Base-by-base conservation (phyloP, 2,888 invertebrate species). In the Tetropium fuscum region DNA sequence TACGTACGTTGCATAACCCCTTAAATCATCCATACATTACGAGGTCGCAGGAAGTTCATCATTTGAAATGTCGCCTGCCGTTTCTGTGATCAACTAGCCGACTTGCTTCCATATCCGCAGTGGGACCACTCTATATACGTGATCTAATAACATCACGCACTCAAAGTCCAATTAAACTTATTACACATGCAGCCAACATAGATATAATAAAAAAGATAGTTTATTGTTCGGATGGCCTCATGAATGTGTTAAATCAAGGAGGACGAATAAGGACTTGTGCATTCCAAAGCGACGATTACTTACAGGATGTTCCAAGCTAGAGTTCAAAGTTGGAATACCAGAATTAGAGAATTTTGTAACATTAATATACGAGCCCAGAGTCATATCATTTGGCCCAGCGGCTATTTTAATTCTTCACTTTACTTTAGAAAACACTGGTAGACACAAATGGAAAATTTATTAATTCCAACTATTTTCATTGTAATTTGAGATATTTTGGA, bases 31-130 rank as follows among this genome's bases (percentile, higher is more conserved):
- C 34, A 34, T 34, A 8, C 34, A 36, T 38, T 41, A 44, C 59
- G 63, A 63, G 58, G 53, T 49, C 56, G 60, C 65, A 64, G 66
- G 65, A 68, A 69, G 58, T 69, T 53, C 61, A 63, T 61, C 66
- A 71, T 71, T 71, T 68, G 67, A 62, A 64, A 62, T 68, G 66
- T 68, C 66, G 68, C 64, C 66, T 68, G 57, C 68, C 61, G 64
- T 61, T 56, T 61, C 64, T 67, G 62, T 68, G 65, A 68, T 63
- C 68, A 68, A 68, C 61, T 63, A 49, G 63, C 68, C 68, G 68
- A 67, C 68, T 68, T 70, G 63, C 70, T 68, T 70, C 68, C 70
- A 70, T 66, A 68, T 70, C 70, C 70, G 65, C 58, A 53, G 60
- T 60, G 60, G 60, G 60, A 59, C 60, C 48, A 47, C 47, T 53